phyloP scores from a whole-genome alignment of 2,888 invertebrate species.

The Phengaris alcon region DNA sequence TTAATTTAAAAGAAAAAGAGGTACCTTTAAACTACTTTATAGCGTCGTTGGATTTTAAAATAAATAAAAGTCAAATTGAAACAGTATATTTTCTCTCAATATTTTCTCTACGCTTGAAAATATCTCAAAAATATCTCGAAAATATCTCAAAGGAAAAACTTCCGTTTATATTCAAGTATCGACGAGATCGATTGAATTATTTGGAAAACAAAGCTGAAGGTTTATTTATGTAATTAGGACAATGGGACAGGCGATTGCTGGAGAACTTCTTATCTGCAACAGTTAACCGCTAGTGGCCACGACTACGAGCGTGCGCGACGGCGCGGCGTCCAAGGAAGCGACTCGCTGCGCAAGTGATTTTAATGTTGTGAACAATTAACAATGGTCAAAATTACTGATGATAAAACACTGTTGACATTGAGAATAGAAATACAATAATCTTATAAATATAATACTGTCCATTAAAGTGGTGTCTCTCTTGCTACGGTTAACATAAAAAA shows the following conservation, averaged over 20 bases:
- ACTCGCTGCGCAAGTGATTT: background rate
- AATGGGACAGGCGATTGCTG: slow-evolving; percentile 39
- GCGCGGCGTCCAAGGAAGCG: background rate
- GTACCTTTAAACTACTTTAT: background rate
- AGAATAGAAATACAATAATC: too few relatives aligned
- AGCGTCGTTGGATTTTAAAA: background rate
- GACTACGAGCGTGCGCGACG: background rate
- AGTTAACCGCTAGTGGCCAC: slow-evolving; percentile 33
- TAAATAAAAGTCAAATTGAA: background rate
- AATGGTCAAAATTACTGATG: too few relatives aligned
- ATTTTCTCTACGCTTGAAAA: background rate
- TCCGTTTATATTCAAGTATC: slow-evolving; percentile 11
- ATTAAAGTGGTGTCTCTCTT: too few relatives aligned
- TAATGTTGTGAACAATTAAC: too few relatives aligned
- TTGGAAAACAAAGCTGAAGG: slow-evolving; percentile 37
- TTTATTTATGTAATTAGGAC: slow-evolving; percentile 42
- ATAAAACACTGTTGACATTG: too few relatives aligned
- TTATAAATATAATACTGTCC: too few relatives aligned
- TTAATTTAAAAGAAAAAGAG: background rate
- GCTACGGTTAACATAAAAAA: too few relatives aligned
- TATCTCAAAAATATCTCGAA: background rate
- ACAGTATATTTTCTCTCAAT: slow-evolving; percentile 10
- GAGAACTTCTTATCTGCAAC: slow-evolving; percentile 37
- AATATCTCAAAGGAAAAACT: slow-evolving; percentile 2
- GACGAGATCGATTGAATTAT: slow-evolving; percentile 22